Conservation (phyloP, 2,888 invertebrate genomes). For the Antitype chi region DNA sequence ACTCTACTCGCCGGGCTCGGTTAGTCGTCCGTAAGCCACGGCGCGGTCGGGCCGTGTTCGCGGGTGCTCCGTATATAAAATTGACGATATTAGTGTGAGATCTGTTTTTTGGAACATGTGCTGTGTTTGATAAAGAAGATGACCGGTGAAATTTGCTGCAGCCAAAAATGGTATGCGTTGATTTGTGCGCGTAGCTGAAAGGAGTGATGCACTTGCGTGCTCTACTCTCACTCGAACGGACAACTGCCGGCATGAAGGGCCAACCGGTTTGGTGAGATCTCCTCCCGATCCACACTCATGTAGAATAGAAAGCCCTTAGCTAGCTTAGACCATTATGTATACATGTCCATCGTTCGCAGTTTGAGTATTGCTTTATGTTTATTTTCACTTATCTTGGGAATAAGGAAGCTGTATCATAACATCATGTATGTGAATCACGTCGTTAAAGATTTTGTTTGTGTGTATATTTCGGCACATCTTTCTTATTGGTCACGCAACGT, state of each 20-base stretch:
- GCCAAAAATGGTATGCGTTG: conserved; percentile 83
- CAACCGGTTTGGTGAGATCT: conserved; percentile 90
- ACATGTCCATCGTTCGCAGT: conserved; percentile 45
- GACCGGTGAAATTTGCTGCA: conserved; percentile 85
- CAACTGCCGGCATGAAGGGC: conserved; percentile 86
- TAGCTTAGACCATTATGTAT: conserved; percentile 63
- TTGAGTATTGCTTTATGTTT: conserved; percentile 59
- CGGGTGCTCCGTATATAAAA: conserved; percentile 50
- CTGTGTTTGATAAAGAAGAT: conserved; percentile 83
- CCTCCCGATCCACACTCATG: conserved; percentile 76
- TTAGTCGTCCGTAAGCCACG: conserved; percentile 80
- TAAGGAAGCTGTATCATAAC: conserved; percentile 34
- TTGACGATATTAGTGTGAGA: conserved; percentile 65
- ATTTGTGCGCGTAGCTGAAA: conserved; percentile 80
- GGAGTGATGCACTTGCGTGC: conserved; percentile 84
- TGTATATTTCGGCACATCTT: conserved; percentile 45
- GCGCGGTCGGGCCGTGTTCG: conserved; percentile 73
- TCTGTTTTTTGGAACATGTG: conserved; percentile 81
- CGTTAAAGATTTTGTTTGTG: conserved; percentile 40
- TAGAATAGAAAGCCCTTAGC: conserved; percentile 74
- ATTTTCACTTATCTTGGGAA: conserved; percentile 33
- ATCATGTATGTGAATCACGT: conserved; percentile 38
- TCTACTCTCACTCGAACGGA: conserved; percentile 79
- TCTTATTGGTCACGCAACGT: conserved; percentile 36
- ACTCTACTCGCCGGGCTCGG: conserved; percentile 62